Conservation (phyloP, 2,888 invertebrate species). For the Acanthosoma haemorrhoidale region DNA sequence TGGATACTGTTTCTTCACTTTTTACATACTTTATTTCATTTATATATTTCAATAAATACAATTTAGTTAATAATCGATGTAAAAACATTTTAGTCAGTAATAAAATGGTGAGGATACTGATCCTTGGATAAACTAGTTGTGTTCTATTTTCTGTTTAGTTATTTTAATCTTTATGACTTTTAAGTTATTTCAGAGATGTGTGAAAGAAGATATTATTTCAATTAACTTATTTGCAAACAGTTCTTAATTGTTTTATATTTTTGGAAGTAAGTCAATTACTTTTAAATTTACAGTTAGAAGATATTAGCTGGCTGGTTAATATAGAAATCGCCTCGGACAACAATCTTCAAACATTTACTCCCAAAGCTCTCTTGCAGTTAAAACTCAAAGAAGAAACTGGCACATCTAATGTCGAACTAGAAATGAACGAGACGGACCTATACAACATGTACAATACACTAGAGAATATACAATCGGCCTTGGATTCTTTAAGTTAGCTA, state of each 20-base stretch:
- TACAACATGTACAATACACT: slow-evolving; percentile 52
- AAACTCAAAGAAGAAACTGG: slow-evolving; percentile 44
- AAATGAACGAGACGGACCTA: slow-evolving; percentile 52
- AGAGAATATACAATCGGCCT: slow-evolving; percentile 49
- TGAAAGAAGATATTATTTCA: not conserved
- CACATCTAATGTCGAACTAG: slow-evolving; percentile 47
- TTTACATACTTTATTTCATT: too few species aligned
- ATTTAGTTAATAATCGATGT: too few species aligned
- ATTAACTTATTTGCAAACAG: not conserved
- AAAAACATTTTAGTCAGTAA: too few species aligned
- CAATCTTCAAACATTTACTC: slow-evolving; percentile 48
- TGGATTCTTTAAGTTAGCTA: slow-evolving; percentile 38
- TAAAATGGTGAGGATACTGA: too few species aligned
- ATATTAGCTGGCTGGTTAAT: slow-evolving; percentile 55
- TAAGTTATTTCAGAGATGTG: too few species aligned
- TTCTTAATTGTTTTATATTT: not conserved
- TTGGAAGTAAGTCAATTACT: too few species aligned
- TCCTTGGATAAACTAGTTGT: too few species aligned
- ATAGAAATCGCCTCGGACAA: slow-evolving; percentile 51
- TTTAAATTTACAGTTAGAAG: slow-evolving; percentile 48
- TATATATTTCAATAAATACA: too few species aligned
- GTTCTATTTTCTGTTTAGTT: too few species aligned
- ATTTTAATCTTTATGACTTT: too few species aligned
- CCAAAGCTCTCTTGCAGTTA: slow-evolving; percentile 51
- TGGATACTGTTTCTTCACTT: too few species aligned